Percentiles rank a stretch among this genome's conserved stretches.
These are phyloP conservation scores for Pherbina coryleti DNA, from an alignment of 2,888 invertebrate species.

Conservation along the genomic window DNA sequence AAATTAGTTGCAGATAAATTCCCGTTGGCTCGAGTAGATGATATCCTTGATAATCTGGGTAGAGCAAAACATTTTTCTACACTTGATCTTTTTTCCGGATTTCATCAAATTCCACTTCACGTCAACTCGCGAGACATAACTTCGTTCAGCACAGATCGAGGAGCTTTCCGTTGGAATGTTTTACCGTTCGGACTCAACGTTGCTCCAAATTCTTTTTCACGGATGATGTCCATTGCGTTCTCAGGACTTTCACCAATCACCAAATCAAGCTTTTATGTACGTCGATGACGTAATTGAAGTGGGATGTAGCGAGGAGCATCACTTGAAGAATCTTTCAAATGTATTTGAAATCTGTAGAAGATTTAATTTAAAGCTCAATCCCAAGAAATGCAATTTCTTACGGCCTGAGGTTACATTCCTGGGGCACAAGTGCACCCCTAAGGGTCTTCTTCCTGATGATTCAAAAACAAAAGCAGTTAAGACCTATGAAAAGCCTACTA, in stretches of 20 bases:
- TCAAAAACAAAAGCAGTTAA: conserved; percentile 21
- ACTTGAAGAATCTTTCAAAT: conserved; percentile 34
- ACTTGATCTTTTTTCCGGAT: conserved; percentile 23
- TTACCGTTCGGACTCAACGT: conserved; percentile 5
- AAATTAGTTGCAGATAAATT: neutral
- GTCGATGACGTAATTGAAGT: neutral
- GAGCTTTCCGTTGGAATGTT: conserved; percentile 27
- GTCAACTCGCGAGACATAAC: too few relatives aligned
- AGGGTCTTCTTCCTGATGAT: conserved; percentile 22
- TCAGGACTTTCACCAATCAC: too few relatives aligned
- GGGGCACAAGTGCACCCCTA: too few relatives aligned
- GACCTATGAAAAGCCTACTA: neutral
- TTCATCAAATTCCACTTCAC: conserved; percentile 32
- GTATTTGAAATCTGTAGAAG: conserved; percentile 37
- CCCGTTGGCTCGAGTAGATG: too few relatives aligned
- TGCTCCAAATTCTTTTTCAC: too few relatives aligned
- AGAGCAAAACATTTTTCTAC: neutral
- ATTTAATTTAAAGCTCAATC: conserved; percentile 37
- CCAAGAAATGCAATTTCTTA: conserved; percentile 40
- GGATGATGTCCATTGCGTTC: too few relatives aligned
- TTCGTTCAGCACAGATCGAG: conserved; percentile 7
- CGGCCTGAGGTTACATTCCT: conserved; percentile 39
- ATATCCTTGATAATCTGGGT: too few relatives aligned
- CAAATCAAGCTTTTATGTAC: too few relatives aligned
- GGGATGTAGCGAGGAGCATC: too few relatives aligned